Evolutionary conservation across 2,113 vertebrate species (phyloP).

Genomic region (Seriola aureovittata): DNA sequence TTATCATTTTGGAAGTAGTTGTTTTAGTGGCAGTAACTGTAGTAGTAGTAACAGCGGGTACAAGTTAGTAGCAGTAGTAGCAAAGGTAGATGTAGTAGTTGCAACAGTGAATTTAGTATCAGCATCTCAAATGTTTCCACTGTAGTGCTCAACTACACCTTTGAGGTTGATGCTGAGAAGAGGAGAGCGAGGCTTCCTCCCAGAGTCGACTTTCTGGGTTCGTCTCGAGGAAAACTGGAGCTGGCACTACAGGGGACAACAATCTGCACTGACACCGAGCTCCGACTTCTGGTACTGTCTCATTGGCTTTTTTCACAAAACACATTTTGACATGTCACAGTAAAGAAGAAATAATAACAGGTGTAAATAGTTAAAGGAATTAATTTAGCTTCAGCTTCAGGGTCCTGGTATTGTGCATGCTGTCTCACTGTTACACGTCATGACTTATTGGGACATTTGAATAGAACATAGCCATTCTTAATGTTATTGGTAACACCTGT

Average conservation of each 20-base stretch:
- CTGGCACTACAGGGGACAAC: conserved; percentile 81
- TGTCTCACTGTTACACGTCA: too few species aligned
- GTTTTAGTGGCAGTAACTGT: not conserved
- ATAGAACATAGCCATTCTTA: too few species aligned
- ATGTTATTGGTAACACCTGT: too few species aligned
- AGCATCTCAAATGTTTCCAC: not conserved
- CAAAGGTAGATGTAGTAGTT: not conserved
- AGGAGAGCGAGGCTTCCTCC: conserved; percentile 80
- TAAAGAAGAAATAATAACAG: not conserved
- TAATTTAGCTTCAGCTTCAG: not conserved
- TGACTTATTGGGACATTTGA: too few species aligned
- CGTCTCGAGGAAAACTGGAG: conserved; percentile 75
- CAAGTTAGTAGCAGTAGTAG: not conserved
- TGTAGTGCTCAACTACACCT: conserved; percentile 83
- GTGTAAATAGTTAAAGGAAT: not conserved
- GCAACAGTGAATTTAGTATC: not conserved
- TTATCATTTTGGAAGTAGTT: too few species aligned
- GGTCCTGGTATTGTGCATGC: too few species aligned
- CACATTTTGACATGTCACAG: too few species aligned
- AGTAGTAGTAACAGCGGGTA: not conserved
- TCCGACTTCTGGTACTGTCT: conserved; percentile 87
- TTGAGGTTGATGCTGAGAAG: conserved; percentile 86
- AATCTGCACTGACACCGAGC: conserved; percentile 80
- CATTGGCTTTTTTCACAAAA: not conserved
- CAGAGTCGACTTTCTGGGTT: conserved; percentile 84